Percentiles rank a stretch among this genome's conserved stretches.
Conservation (phyloP, 2,888 invertebrate genomes). For the Drosophila testacea region DNA sequence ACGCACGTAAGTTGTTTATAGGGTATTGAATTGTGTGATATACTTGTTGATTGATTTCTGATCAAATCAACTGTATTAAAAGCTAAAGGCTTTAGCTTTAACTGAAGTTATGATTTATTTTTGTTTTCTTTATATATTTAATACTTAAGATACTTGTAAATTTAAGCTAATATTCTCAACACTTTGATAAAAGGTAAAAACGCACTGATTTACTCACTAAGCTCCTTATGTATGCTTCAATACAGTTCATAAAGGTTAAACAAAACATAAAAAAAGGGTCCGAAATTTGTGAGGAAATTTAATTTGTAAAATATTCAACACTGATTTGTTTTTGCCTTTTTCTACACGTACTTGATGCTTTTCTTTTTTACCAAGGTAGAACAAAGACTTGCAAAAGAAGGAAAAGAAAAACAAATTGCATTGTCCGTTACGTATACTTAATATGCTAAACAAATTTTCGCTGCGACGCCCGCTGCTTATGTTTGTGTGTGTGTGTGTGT, state of each 20-base stretch:
- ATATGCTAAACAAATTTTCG: conserved; percentile 66
- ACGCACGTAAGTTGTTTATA: conserved; percentile 41
- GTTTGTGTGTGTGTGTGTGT: conserved; percentile 15
- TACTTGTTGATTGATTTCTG: no score
- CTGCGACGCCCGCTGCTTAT: conserved; percentile 10
- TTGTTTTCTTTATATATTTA: neutral
- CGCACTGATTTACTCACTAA: conserved; percentile 38
- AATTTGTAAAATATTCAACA: conserved; percentile 56
- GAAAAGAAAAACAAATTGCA: conserved; percentile 19
- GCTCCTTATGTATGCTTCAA: conserved; percentile 35
- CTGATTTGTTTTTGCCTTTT: conserved; percentile 41
- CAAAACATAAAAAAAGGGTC: conserved; percentile 26
- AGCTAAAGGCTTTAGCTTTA: neutral
- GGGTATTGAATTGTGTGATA: no score
- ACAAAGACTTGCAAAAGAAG: neutral
- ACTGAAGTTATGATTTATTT: neutral
- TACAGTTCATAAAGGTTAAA: conserved; percentile 20
- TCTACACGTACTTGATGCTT: conserved; percentile 8
- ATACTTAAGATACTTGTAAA: neutral
- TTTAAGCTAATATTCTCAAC: neutral
- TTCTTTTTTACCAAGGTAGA: conserved; percentile 10
- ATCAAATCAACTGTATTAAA: no score
- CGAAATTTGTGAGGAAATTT: conserved; percentile 24
- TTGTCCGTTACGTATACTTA: conserved; percentile 58
- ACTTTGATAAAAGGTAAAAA: conserved; percentile 32